These are phyloP conservation scores for Hestina assimilis DNA, from an alignment of 1,140 invertebrate genomes.

Conservation along the genomic window DNA sequence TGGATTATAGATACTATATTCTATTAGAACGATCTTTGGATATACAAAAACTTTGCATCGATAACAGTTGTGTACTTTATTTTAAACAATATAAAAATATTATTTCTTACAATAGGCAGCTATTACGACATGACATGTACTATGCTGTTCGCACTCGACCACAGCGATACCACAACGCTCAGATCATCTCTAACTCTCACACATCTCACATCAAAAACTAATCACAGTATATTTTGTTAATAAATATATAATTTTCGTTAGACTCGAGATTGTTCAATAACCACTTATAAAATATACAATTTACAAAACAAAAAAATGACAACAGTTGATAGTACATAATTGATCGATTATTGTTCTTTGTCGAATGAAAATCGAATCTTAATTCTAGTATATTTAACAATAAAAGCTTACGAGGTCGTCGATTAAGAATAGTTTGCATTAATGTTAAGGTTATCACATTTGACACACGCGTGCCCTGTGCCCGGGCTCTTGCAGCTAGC, in stretches of 20 bases:
- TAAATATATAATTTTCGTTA: conserved; percentile 63
- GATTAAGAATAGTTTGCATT: conserved; percentile 38
- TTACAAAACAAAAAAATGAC: conserved; percentile 65
- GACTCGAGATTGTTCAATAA: conserved; percentile 65
- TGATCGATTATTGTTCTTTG: conserved; percentile 53
- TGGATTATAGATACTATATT: conserved; percentile 48
- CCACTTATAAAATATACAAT: conserved; percentile 73
- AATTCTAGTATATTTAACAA: conserved; percentile 57
- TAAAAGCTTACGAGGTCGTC: conserved; percentile 57
- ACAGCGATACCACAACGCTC: neutral
- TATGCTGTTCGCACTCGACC: neutral
- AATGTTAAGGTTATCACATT: conserved; percentile 44
- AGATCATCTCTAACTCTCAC: conserved; percentile 25
- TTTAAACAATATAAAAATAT: conserved; percentile 78
- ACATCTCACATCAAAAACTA: conserved; percentile 38
- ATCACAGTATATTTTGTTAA: conserved; percentile 70
- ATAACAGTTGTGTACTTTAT: conserved; percentile 73
- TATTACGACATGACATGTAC: conserved; percentile 45
- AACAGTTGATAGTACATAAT: conserved; percentile 52
- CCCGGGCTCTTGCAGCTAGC: no score
- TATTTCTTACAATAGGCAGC: conserved; percentile 63
- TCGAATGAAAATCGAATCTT: conserved; percentile 52
- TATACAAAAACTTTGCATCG: conserved; percentile 63
- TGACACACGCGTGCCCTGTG: conserved; percentile 26
- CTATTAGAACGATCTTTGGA: conserved; percentile 49